Evolutionary conservation across 2,113 vertebrate species (phyloP).

Genomic region (Bubo scandiacus): DNA sequence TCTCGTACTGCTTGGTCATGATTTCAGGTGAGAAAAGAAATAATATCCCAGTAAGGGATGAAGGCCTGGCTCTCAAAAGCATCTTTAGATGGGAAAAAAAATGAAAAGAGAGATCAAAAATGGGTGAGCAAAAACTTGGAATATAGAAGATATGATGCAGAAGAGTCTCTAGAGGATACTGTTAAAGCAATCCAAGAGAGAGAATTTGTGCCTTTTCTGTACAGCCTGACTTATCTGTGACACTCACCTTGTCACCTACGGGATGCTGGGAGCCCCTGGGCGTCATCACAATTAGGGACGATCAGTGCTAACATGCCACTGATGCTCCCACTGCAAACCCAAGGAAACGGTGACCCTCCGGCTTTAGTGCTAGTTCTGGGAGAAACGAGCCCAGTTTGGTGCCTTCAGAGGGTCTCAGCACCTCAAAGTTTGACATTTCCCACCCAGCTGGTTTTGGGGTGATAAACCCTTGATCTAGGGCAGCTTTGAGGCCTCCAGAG

Average conservation of each 20-base stretch:
- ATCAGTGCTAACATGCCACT: neutral
- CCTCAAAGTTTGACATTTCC: neutral
- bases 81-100: neutral
- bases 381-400: fast-evolving
- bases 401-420: neutral
- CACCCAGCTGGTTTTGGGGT: neutral
- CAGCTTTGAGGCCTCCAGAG: neutral
- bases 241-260: fast-evolving
- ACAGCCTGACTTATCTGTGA: neutral
- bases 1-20: neutral
- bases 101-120: neutral
- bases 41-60: neutral
- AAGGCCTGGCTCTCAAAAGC: neutral
- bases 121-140: neutral
- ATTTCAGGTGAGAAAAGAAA: neutral
- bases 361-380: neutral
- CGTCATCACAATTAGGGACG: neutral
- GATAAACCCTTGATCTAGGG: neutral
- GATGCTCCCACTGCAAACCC: neutral
- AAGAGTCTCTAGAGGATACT: neutral
- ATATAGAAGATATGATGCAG: neutral
- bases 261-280: neutral
- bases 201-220: neutral
- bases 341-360: fast-evolving
- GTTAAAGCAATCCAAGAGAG: neutral